phyloP scores from a whole-genome alignment of 30 jellyfish, hydroid and myxozoan species.

The Cassiopea xamachana region DNA sequence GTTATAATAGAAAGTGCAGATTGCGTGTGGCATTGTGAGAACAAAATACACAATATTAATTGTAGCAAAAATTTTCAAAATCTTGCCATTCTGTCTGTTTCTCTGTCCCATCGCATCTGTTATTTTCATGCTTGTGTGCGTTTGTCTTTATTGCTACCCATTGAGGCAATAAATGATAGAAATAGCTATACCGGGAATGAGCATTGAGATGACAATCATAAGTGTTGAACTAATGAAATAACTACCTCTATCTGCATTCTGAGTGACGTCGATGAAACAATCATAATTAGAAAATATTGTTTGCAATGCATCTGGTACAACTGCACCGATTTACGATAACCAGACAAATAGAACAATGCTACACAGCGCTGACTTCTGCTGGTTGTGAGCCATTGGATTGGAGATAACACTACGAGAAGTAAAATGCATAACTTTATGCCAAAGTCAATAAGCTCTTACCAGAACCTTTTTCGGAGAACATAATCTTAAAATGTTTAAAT shows the following conservation, averaged over 20 bases:
- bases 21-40: constrained; percentile 47
- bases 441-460: too few species aligned
- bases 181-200: constrained; percentile 17
- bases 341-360: not conserved
- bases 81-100: constrained; percentile 21
- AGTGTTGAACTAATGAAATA: not conserved
- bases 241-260: not conserved
- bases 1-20: not conserved
- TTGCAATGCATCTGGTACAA: constrained; percentile 4
- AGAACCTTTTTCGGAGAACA: too few species aligned
- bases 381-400: constrained; percentile 35
- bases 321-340: not conserved
- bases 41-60: constrained; percentile 7
- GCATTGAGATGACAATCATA: not conserved
- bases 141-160: constrained; percentile 22
- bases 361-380: not conserved
- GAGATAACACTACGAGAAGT: not conserved
- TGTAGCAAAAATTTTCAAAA: constrained; percentile 31
- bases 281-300: not conserved
- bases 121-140: constrained; percentile 36
- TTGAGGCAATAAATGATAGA: constrained; percentile 15
- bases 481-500: too few species aligned
- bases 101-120: constrained; percentile 37
- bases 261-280: not conserved
- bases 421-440: not conserved